phyloP scores from a whole-genome alignment of 2,888 invertebrate species.

The Geophilus truncorum region DNA sequence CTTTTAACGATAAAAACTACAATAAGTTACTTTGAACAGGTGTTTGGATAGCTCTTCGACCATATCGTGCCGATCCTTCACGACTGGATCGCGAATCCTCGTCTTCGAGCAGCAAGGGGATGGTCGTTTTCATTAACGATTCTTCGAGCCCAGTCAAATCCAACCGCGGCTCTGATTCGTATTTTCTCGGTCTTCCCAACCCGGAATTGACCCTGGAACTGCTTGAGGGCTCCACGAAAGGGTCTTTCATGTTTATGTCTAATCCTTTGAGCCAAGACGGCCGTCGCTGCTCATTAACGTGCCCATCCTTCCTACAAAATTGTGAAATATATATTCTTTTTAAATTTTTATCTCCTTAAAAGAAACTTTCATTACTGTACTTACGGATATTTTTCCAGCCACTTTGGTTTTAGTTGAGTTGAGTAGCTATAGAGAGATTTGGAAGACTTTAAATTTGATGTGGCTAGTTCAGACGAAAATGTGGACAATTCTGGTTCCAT shows the following conservation, averaged over 20 bases:
- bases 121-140: not conserved
- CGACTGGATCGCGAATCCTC: not conserved
- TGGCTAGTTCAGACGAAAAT: not conserved
- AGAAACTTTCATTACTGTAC: too few relatives aligned
- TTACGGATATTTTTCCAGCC: conserved; percentile 31
- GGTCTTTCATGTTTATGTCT: conserved; percentile 29
- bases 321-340: not conserved
- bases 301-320: not conserved
- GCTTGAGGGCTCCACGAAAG: not conserved
- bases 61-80: conserved; percentile 34
- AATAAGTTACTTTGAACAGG: conserved; percentile 17
- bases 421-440: not conserved
- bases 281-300: not conserved
- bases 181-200: not conserved
- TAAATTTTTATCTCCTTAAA: not conserved
- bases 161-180: conserved; percentile 23
- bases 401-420: conserved; percentile 25
- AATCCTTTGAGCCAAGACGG: conserved; percentile 32
- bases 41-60: conserved; percentile 31
- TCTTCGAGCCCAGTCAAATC: not conserved
- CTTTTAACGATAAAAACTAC: not conserved
- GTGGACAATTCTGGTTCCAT: not conserved
- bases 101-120: not conserved
- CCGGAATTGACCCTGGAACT: conserved; percentile 1
- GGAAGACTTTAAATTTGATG: conserved; percentile 10